Conservation (phyloP, 2,113 vertebrate genomes). For the Pachypanchax playfairii region DNA sequence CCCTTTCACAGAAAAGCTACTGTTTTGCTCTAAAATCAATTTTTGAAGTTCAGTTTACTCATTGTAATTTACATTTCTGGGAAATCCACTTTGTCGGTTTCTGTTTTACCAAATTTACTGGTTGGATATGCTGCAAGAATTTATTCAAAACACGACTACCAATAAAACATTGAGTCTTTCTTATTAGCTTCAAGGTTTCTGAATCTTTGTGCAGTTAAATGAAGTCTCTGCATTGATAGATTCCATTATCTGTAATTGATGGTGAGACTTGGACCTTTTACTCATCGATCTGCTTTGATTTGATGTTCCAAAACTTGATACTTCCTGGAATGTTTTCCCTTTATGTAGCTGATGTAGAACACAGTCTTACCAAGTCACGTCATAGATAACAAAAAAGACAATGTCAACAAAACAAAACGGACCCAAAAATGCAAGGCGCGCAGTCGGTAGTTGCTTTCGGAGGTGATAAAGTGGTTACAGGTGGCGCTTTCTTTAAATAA, state of each 20-base stretch:
- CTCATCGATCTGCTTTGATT: conserved; percentile 29
- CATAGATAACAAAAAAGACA: conserved; percentile 14
- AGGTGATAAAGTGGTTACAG: conserved; percentile 40
- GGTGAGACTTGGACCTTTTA: conserved; percentile 3
- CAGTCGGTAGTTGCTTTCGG: conserved; percentile 27
- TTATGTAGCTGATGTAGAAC: conserved; percentile 25
- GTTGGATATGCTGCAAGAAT: neutral
- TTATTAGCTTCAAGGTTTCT: neutral
- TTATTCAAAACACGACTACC: neutral
- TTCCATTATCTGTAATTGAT: conserved; percentile 16
- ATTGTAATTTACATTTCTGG: conserved; percentile 35
- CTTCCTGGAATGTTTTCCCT: neutral
- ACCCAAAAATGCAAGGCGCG: conserved; percentile 19
- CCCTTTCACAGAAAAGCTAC: conserved; percentile 34
- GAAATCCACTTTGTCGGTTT: neutral
- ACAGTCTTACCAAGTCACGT: conserved; percentile 10
- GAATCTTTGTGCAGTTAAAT: conserved; percentile 18
- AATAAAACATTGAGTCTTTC: neutral
- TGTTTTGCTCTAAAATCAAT: conserved; percentile 44
- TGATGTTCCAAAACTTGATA: conserved; percentile 11
- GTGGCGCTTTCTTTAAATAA: conserved; percentile 55
- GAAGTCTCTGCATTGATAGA: conserved; percentile 29
- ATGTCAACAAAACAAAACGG: conserved; percentile 10
- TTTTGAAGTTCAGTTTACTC: conserved; percentile 41
- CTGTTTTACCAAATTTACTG: conserved; percentile 4